Conservation (phyloP, 2,797 vertebrate genomes). For the Numenius phaeopus region DNA sequence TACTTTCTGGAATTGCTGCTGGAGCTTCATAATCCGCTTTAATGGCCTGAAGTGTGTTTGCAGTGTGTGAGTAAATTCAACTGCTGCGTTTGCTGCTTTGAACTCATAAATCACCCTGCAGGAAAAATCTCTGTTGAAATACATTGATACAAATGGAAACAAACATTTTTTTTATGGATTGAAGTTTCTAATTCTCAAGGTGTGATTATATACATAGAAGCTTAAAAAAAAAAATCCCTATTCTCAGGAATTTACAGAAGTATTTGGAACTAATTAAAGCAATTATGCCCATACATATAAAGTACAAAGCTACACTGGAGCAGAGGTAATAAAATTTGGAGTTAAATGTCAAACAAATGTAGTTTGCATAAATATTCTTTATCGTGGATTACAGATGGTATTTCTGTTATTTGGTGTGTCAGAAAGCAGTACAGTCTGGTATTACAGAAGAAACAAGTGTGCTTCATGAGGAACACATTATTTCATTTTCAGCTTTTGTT, state of each 20-base stretch:
- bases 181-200: not conserved
- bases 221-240: not conserved
- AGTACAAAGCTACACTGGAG: not conserved
- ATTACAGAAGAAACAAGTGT: not conserved
- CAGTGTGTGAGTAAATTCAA: not conserved
- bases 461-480: not conserved
- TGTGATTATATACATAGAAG: not conserved
- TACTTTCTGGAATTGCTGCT: not conserved
- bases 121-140: not conserved
- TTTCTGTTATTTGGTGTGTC: not conserved
- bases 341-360: not conserved
- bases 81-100: not conserved
- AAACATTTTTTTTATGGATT: not conserved
- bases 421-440: not conserved
- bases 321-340: not conserved
- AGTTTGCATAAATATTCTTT: not conserved
- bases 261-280: not conserved
- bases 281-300: not conserved
- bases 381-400: not conserved
- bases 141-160: not conserved
- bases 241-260: not conserved
- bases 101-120: not conserved
- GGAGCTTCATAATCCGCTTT: not conserved
- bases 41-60: not conserved
- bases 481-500: not conserved